Evolutionary conservation across 2,888 invertebrate species (phyloP).

Genomic region (Acleris laterana): DNA sequence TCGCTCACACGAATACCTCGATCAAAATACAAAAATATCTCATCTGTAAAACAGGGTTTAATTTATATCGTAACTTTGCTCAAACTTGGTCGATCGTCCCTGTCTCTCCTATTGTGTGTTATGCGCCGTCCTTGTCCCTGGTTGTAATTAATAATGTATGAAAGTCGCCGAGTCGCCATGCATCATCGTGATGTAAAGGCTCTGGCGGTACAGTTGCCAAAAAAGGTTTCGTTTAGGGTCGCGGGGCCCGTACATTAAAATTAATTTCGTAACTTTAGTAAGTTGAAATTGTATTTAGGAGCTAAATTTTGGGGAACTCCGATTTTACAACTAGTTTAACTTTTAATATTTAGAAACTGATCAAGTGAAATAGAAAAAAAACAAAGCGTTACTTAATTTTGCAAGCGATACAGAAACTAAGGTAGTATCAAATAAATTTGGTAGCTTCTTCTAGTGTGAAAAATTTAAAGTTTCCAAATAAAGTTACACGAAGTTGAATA

Average conservation of each 20-base stretch:
- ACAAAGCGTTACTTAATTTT: too few species aligned
- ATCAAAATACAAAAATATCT: conserved; percentile 35
- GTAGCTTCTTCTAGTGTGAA: too few species aligned
- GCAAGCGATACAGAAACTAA: too few species aligned
- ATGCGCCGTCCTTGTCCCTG: conserved; percentile 26
- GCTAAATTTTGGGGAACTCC: too few species aligned
- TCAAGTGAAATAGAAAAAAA: too few species aligned
- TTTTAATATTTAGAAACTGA: too few species aligned
- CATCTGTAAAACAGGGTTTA: conserved; percentile 25
- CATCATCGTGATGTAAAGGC: conserved; percentile 69
- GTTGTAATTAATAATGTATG: conserved; percentile 78
- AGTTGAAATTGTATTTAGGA: background rate
- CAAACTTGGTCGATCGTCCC: conserved; percentile 44
- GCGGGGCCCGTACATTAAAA: conserved; percentile 23
- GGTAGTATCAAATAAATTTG: too few species aligned
- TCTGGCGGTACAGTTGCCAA: conserved; percentile 59
- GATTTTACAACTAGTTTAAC: too few species aligned
- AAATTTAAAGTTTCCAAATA: too few species aligned
- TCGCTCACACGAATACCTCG: conserved; percentile 18
- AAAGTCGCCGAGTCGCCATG: conserved; percentile 67
- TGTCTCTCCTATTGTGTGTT: conserved; percentile 46
- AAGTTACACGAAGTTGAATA: too few species aligned
- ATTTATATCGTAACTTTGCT: conserved; percentile 33
- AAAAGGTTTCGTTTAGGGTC: conserved; percentile 53
- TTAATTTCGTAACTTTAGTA: conserved; percentile 9